These are phyloP conservation scores for Drosophila mauritiana DNA, from an alignment of 1,140 invertebrate species.

Conservation along the genomic window DNA sequence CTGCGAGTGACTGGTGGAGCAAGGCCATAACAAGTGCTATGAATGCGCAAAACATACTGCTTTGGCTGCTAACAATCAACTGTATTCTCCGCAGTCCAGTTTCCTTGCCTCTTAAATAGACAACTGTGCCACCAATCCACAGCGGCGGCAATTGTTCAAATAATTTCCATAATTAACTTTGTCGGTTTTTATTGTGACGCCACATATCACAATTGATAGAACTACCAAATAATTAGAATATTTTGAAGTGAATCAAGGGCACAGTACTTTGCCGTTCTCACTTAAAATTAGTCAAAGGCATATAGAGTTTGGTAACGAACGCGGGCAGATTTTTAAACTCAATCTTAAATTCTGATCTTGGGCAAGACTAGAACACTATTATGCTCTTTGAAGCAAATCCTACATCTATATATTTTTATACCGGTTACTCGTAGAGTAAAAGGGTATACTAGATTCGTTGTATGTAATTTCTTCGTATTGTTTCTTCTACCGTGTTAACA, in stretches of 20 bases:
- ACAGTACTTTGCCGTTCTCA: no score
- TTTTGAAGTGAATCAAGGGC: constrained; percentile 69
- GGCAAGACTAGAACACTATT: no score
- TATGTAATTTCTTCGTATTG: no score
- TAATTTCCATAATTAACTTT: constrained; percentile 15
- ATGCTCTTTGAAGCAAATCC: no score
- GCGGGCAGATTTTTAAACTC: no score
- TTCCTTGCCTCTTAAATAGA: constrained; percentile 38
- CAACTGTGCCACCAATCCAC: neutral
- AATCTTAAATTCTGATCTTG: no score
- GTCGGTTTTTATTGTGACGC: constrained; percentile 1
- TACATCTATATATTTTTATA: no score
- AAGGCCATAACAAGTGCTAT: constrained; percentile 4
- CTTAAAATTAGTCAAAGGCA: no score
- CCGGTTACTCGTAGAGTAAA: no score
- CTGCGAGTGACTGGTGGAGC: neutral
- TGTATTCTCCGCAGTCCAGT: constrained; percentile 1
- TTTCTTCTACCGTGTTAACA: no score
- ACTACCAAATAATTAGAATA: constrained; percentile 38
- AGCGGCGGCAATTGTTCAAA: constrained; percentile 49
- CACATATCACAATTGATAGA: constrained; percentile 18
- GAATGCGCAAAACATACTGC: constrained; percentile 38
- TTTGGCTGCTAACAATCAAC: neutral
- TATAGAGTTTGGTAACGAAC: no score
- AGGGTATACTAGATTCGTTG: no score